Evolutionary conservation across 92 coral and sea anemone genomes (phyloP).

Genomic region (Metridium senile): DNA sequence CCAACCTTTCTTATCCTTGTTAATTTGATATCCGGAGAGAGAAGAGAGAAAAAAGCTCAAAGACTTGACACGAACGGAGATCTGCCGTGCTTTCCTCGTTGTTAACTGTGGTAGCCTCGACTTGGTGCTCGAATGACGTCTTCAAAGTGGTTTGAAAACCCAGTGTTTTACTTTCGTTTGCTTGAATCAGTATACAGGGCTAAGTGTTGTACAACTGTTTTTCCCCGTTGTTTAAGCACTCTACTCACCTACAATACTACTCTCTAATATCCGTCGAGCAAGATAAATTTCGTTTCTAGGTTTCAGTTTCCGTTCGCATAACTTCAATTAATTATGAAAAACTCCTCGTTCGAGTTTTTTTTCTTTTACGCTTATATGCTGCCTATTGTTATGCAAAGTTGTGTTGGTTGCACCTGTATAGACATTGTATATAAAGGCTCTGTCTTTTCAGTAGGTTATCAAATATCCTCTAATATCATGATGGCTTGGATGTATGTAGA

Average conservation of each 20-base stretch:
- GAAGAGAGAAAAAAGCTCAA: constrained; percentile 22
- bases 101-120: constrained; percentile 74
- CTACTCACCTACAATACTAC: constrained; percentile 23
- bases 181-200: constrained; percentile 9
- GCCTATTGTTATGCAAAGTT: constrained; percentile 98
- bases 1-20: constrained; percentile 37
- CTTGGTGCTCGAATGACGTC: constrained; percentile 86
- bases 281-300: constrained; percentile 74
- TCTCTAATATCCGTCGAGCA: constrained; percentile 54
- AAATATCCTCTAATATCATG: constrained; percentile 54
- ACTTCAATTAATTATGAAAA: constrained; percentile 94
- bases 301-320: constrained; percentile 88
- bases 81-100: constrained; percentile 31
- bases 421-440: constrained; percentile 88
- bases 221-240: constrained; percentile 32
- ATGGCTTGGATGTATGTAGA: constrained; percentile 7
- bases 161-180: constrained; percentile 48
- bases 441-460: constrained; percentile 91
- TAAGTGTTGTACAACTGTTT: neutral
- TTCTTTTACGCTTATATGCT: constrained; percentile 92
- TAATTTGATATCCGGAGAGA: constrained; percentile 39
- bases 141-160: constrained; percentile 27
- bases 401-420: constrained; percentile 69
- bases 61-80: constrained; percentile 41
- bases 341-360: constrained; percentile 85